Evolutionary conservation across 2,888 invertebrate species (phyloP).

Genomic region (Eudemis profundana): DNA sequence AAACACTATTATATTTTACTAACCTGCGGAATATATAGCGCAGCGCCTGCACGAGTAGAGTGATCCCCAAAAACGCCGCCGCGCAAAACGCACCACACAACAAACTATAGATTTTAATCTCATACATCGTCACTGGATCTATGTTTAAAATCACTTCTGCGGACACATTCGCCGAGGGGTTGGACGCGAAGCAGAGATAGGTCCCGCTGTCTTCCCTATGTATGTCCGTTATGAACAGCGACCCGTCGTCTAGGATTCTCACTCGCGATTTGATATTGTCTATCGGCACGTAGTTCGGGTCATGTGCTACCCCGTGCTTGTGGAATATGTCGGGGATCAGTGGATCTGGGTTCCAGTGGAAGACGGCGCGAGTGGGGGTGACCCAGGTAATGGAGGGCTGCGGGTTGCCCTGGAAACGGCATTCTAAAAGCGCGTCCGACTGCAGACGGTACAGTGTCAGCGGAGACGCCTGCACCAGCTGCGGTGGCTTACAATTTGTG

Average conservation of each 20-base stretch:
- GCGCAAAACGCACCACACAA: constrained; percentile 93
- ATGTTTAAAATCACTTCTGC: constrained; percentile 91
- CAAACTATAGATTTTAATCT: constrained; percentile 93
- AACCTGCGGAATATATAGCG: constrained; percentile 89
- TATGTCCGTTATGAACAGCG: constrained; percentile 89
- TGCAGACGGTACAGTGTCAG: constrained; percentile 87
- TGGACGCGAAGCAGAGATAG: constrained; percentile 94
- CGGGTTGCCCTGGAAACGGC: constrained; percentile 91
- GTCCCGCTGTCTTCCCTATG: constrained; percentile 92
- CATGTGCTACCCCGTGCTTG: constrained; percentile 88
- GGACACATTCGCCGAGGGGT: constrained; percentile 92
- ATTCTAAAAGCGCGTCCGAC: constrained; percentile 89
- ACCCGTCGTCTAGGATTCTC: constrained; percentile 90
- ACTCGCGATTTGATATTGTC: constrained; percentile 85
- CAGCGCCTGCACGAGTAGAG: constrained; percentile 91
- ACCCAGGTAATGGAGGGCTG: constrained; percentile 94
- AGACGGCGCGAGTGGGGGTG: constrained; percentile 89
- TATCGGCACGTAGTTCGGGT: constrained; percentile 76
- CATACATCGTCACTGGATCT: constrained; percentile 93
- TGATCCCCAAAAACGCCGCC: constrained; percentile 90
- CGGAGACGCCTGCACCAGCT: constrained; percentile 86
- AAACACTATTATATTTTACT: constrained; percentile 60
- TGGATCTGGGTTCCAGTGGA: constrained; percentile 92
- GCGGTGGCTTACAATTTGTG: constrained; percentile 89
- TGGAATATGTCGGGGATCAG: constrained; percentile 87